These are phyloP conservation scores for Pasiphila rectangulata DNA, from an alignment of 2,888 invertebrate genomes.

Conservation along the genomic window DNA sequence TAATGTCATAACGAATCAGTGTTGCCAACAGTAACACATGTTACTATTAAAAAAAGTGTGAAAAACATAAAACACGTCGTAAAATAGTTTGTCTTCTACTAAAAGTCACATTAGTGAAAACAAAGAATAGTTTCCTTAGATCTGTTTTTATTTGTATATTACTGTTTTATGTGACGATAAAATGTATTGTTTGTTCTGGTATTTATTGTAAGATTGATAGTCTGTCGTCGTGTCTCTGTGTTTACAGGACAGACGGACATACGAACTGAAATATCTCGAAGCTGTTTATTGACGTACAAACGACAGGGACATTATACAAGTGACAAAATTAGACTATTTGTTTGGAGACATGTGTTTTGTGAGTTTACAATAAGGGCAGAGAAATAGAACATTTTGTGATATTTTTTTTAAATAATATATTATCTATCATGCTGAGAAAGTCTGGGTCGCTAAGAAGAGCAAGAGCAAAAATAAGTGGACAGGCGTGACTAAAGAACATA, in stretches of 20 bases:
- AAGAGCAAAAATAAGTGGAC: too few species aligned
- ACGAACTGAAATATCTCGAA: constrained; percentile 66
- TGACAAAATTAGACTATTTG: constrained; percentile 62
- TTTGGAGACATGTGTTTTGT: constrained; percentile 46
- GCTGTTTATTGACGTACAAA: constrained; percentile 67
- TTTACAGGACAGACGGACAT: constrained; percentile 53
- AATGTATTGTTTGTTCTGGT: constrained; percentile 50
- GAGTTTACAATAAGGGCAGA: constrained; percentile 35
- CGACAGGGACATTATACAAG: constrained; percentile 55
- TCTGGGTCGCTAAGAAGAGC: too few species aligned
- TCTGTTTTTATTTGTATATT: constrained; percentile 37
- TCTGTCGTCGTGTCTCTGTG: constrained; percentile 72
- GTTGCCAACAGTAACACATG: constrained; percentile 55
- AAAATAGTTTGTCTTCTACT: constrained; percentile 67
- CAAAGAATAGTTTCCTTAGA: constrained; percentile 39
- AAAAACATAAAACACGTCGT: constrained; percentile 65
- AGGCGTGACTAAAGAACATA: too few species aligned
- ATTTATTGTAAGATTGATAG: constrained; percentile 77
- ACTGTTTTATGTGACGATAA: constrained; percentile 38
- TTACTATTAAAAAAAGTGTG: constrained; percentile 61
- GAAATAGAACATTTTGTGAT: too few species aligned
- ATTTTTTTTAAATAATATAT: too few species aligned
- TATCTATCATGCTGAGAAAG: too few species aligned
- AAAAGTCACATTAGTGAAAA: constrained; percentile 62
- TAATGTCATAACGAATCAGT: constrained; percentile 71